Conservation (phyloP, 2,888 invertebrate species). For the Agrilus biguttatus region DNA sequence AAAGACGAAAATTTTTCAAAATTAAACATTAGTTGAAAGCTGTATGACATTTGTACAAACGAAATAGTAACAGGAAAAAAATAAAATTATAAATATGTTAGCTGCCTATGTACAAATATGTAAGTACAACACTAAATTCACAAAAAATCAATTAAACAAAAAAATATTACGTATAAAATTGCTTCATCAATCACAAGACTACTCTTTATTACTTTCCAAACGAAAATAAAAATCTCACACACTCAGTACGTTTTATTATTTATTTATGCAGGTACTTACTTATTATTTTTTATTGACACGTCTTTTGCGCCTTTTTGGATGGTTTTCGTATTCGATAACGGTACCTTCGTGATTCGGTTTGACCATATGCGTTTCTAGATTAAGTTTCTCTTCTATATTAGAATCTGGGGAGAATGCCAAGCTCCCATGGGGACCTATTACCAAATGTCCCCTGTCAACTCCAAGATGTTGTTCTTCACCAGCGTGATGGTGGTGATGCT, state of each 20-base stretch:
- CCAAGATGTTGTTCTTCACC: constrained; percentile 28
- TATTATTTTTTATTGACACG: background rate
- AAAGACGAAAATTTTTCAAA: constrained; percentile 1
- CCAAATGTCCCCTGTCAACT: constrained; percentile 28
- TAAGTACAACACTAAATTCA: too few relatives aligned
- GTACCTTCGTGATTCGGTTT: constrained; percentile 45
- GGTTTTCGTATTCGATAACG: constrained; percentile 38
- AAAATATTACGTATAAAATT: background rate
- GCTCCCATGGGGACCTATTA: constrained; percentile 41
- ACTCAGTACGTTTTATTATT: background rate
- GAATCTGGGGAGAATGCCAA: constrained; percentile 32
- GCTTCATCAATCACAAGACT: background rate
- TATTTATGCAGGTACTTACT: background rate
- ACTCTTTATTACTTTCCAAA: background rate
- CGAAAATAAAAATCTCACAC: background rate
- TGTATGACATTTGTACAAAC: constrained; percentile 1
- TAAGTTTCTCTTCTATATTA: constrained; percentile 38
- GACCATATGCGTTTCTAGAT: constrained; percentile 41
- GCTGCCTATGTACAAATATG: background rate
- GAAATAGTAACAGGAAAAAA: background rate
- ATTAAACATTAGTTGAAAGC: background rate
- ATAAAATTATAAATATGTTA: background rate
- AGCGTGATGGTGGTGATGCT: constrained; percentile 20
- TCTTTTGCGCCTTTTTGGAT: constrained; percentile 9
- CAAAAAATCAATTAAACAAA: background rate